These are phyloP conservation scores for Alca torda DNA, from an alignment of 2,797 vertebrate genomes.

Conservation along the genomic window DNA sequence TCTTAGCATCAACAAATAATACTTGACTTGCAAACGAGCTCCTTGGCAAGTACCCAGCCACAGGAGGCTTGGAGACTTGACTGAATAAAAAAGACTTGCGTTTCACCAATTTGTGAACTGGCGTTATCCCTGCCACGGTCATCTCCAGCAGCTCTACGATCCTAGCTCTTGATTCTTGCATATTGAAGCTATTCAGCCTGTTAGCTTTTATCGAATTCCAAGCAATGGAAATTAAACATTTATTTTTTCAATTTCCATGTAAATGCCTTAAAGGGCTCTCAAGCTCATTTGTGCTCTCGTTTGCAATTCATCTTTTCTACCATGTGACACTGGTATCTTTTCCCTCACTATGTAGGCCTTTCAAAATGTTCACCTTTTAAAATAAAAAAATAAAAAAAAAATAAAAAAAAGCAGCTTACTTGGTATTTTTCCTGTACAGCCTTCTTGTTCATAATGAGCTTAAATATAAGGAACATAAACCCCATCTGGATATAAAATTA, in stretches of 20 bases:
- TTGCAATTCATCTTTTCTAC: constrained; percentile 57
- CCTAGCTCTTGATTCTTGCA: background rate
- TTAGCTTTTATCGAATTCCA: constrained; percentile 11
- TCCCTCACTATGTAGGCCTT: background rate
- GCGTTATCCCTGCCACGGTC: background rate
- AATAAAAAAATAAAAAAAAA: constrained; percentile 5
- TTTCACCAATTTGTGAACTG: constrained; percentile 13
- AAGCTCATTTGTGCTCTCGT: constrained; percentile 45
- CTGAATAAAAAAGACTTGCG: background rate
- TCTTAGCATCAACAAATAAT: constrained; percentile 52
- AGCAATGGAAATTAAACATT: constrained; percentile 33
- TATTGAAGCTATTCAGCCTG: background rate
- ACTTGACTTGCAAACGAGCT: constrained; percentile 60
- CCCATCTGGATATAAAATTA: constrained; percentile 75
- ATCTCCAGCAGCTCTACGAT: background rate
- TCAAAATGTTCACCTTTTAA: constrained; percentile 45
- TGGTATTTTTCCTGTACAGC: constrained; percentile 53
- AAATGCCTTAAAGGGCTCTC: constrained; percentile 66
- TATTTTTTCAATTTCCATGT: constrained; percentile 50
- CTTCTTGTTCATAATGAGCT: constrained; percentile 68
- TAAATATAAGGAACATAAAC: constrained; percentile 73
- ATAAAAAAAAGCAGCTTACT: background rate
- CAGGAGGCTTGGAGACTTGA: background rate
- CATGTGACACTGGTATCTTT: background rate
- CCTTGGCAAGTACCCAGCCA: constrained; percentile 36